Conservation (phyloP, 2,888 invertebrate genomes). For the Chouioia cunea region DNA sequence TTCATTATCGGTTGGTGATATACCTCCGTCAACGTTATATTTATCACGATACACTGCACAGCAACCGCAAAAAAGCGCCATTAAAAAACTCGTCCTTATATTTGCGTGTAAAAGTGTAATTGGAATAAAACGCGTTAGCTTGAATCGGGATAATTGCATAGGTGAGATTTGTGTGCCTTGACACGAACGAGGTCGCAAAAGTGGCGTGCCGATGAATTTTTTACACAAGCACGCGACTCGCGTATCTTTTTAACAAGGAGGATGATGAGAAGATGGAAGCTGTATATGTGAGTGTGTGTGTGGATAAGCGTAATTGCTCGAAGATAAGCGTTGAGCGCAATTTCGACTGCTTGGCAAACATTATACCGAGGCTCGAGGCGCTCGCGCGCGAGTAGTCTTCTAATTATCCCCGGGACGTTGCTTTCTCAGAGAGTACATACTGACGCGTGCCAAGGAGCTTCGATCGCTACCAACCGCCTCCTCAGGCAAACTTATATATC, state of each 20-base stretch:
- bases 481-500: conserved; percentile 9
- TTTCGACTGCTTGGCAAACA: no score
- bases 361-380: background rate
- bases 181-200: conserved; percentile 26
- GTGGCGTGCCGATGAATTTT: conserved; percentile 28
- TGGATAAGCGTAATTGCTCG: conserved; percentile 9
- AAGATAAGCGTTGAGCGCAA: background rate
- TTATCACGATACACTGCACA: no score
- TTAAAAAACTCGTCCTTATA: no score
- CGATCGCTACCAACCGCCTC: conserved; percentile 4
- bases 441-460: conserved; percentile 1
- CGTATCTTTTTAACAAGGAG: background rate
- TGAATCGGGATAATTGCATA: no score
- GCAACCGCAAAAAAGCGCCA: no score
- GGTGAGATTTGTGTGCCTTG: no score
- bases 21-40: no score
- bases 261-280: background rate
- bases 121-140: no score
- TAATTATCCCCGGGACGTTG: conserved; percentile 16
- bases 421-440: background rate
- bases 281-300: background rate
- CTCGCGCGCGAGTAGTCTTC: conserved; percentile 1
- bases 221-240: no score
- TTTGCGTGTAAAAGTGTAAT: no score
- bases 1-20: no score